These are phyloP conservation scores for Drosophila mulleri DNA, from an alignment of 2,888 invertebrate species.

Conservation along the genomic window DNA sequence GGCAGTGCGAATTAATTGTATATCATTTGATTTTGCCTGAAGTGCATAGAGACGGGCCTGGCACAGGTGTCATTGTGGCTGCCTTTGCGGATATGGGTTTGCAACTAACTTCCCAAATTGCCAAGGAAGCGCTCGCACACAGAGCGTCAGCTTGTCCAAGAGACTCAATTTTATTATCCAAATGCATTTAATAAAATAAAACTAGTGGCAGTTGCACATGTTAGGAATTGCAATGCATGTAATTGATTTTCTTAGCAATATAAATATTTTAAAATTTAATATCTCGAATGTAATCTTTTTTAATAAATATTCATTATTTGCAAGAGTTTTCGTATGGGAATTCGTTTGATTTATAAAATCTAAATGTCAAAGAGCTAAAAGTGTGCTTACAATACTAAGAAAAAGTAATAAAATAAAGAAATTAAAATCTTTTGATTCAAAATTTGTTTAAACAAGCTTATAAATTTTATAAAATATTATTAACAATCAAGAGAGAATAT, in stretches of 20 bases:
- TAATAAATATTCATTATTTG: not conserved
- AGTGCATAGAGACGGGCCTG: slow-evolving; percentile 26
- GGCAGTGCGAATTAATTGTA: slow-evolving; percentile 45
- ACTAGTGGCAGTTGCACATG: no score
- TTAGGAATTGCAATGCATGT: not conserved
- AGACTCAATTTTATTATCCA: slow-evolving; percentile 5
- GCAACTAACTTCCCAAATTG: slow-evolving; percentile 16
- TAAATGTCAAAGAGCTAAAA: not conserved
- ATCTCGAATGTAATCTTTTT: not conserved
- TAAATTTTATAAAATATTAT: no score
- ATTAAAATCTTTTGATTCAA: no score
- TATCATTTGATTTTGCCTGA: slow-evolving; percentile 40
- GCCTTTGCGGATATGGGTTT: slow-evolving; percentile 30
- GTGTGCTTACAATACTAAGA: not conserved
- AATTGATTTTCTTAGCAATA: slow-evolving; percentile 8
- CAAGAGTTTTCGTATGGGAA: no score
- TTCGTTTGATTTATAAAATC: not conserved
- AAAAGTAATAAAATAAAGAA: no score
- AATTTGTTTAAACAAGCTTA: no score
- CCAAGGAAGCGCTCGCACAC: not conserved
- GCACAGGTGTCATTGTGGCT: slow-evolving; percentile 43
- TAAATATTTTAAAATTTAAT: not conserved
- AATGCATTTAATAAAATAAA: slow-evolving; percentile 9
- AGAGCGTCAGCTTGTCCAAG: not conserved
- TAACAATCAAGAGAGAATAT: no score